Percentiles rank a stretch among this genome's conserved stretches.
phyloP scores from a whole-genome alignment of 2,113 vertebrate species.

The Trichomycterus rosablanca region DNA sequence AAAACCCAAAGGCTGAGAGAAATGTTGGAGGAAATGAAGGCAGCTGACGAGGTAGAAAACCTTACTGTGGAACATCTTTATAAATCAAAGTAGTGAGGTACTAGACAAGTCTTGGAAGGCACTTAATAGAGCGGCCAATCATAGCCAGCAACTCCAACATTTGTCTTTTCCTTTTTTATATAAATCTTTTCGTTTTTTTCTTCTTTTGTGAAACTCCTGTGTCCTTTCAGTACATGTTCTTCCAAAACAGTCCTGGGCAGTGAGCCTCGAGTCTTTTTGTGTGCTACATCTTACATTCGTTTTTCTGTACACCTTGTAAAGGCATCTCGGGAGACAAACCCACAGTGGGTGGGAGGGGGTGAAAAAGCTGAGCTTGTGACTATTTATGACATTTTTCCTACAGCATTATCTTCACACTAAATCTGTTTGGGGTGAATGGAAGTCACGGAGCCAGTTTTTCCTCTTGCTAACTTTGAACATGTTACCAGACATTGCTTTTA shows the following conservation, averaged over 20 bases:
- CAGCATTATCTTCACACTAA: slow-evolving; percentile 72
- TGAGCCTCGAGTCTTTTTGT: slow-evolving; percentile 51
- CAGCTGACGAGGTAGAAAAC: too few species aligned
- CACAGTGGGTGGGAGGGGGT: slow-evolving; percentile 44
- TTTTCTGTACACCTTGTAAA: slow-evolving; percentile 69
- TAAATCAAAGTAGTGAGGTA: too few species aligned
- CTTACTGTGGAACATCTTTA: too few species aligned
- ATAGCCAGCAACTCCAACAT: too few species aligned
- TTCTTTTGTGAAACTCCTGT: too few species aligned
- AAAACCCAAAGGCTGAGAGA: too few species aligned
- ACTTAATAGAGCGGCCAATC: too few species aligned
- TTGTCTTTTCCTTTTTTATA: too few species aligned
- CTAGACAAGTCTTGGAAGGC: too few species aligned
- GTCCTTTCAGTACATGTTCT: slow-evolving; percentile 36
- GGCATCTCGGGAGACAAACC: slow-evolving; percentile 53
- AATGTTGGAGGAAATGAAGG: too few species aligned
- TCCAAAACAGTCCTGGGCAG: slow-evolving; percentile 52
- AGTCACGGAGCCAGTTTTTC: slow-evolving; percentile 60
- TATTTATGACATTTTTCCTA: slow-evolving; percentile 71
- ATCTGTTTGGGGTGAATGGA: slow-evolving; percentile 67
- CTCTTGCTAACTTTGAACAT: slow-evolving; percentile 60
- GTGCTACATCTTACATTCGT: slow-evolving; percentile 66
- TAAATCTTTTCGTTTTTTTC: too few species aligned
- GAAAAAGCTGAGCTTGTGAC: slow-evolving; percentile 57
- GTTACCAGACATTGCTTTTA: slow-evolving; percentile 75